Evolutionary conservation across 2,888 invertebrate species (phyloP), one percentile per base, ranked within the genome.

Genomic region (Formica aserva): DNA sequence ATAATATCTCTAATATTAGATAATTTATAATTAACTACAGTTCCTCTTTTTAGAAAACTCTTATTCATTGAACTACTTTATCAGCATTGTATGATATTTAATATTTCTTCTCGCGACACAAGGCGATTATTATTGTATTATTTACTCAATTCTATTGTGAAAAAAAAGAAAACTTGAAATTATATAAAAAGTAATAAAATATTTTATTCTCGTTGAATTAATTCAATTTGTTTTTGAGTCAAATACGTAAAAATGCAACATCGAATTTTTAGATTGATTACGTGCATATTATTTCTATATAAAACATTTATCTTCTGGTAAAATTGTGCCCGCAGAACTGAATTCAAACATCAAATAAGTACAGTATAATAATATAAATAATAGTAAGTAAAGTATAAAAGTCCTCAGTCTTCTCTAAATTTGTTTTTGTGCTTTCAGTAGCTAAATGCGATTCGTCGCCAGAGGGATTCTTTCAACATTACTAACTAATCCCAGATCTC

Each of bases 401-500:
- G n/a, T 22, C 11, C n/a, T 74, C 22, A 22, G 18, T 72, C 60
- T 80, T 45, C 22, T 71, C 32, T 57, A 80, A 80, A 80, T 48
- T 74, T 60, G 32, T 60, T 13, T 41, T 74, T 38, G 55, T 66
- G 35, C 78, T 32, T 57, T 60, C 45, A 60, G 22, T 78, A 74
- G 78, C 45, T 75, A 62, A 55, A 78, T 60, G 45, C 74, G 18
- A 74, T 48, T 74, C 78, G 60, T 74, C 13, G 78, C 76, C 45
- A 32, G 35, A 75, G 60, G 76, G 60, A 35, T 1, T 26, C 77
- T 71, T 71, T 41, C 71, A 55, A 77, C 75, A 80, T 80, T 80
- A 75, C 78, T 75, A 75, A 75, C 78, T 80, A 74, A 74, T 80
- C 45, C 78, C 32, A 74, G 78, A 74, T 78, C 74, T 32, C 60